Percentiles rank a stretch among this genome's conserved stretches.
Conservation (phyloP, 1,140 invertebrate genomes). For the Bathynomus jamesi region DNA sequence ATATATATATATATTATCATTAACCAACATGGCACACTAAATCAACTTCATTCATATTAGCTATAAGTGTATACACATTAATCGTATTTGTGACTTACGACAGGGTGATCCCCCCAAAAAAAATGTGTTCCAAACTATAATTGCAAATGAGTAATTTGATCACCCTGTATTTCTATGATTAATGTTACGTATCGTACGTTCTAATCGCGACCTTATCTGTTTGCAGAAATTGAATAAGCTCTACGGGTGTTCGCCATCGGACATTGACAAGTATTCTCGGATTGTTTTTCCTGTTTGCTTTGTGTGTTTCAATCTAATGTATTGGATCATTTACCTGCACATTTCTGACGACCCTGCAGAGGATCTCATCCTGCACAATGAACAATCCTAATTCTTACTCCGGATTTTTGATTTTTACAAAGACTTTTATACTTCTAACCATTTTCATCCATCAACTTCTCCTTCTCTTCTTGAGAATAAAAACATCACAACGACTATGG, state of each 20-base stretch:
- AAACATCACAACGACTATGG: background rate
- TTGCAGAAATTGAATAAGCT: constrained; percentile 71
- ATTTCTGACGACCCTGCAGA: constrained; percentile 89
- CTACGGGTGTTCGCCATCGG: constrained; percentile 81
- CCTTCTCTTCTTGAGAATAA: background rate
- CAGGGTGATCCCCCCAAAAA: too few relatives aligned
- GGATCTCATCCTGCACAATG: constrained; percentile 60
- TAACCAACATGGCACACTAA: too few relatives aligned
- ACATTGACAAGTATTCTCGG: constrained; percentile 93
- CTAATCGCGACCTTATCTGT: too few relatives aligned
- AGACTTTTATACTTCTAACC: background rate
- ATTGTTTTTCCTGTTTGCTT: constrained; percentile 95
- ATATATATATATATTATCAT: too few relatives aligned
- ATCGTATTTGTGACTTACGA: too few relatives aligned
- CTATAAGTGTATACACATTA: too few relatives aligned
- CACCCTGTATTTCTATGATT: too few relatives aligned
- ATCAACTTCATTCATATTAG: too few relatives aligned
- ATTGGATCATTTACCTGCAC: constrained; percentile 94
- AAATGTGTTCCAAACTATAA: too few relatives aligned
- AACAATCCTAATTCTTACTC: background rate
- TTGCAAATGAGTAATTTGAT: too few relatives aligned
- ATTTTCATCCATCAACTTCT: background rate
- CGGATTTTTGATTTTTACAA: background rate
- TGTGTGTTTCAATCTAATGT: constrained; percentile 95
- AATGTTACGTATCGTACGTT: too few relatives aligned